These are phyloP conservation scores for Ctenicera cuprea DNA, from an alignment of 2,888 invertebrate genomes.

Conservation along the genomic window DNA sequence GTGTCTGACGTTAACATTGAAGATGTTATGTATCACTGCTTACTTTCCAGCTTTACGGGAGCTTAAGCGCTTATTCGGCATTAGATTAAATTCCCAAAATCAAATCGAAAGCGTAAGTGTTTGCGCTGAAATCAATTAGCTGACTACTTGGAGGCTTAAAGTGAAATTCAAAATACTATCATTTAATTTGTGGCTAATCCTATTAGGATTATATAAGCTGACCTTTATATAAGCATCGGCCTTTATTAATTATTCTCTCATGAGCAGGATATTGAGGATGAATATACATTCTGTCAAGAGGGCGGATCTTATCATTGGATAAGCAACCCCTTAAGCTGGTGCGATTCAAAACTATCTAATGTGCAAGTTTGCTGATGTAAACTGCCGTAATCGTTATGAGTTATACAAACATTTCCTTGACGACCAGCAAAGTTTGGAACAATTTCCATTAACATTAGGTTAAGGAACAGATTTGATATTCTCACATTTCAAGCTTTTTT, in stretches of 20 bases:
- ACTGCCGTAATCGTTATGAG: neutral
- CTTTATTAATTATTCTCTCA: slow-evolving; percentile 38
- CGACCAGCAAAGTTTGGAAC: neutral
- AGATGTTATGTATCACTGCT: slow-evolving; percentile 7
- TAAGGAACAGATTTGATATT: too few species aligned
- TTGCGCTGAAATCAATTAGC: slow-evolving; percentile 14
- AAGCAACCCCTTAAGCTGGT: slow-evolving; percentile 7
- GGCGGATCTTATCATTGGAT: neutral
- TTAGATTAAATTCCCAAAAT: neutral
- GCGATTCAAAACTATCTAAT: slow-evolving; percentile 23
- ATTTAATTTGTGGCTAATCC: slow-evolving; percentile 29
- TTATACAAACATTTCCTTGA: neutral
- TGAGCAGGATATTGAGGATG: slow-evolving; percentile 31
- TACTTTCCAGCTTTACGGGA: neutral
- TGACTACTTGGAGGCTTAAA: slow-evolving; percentile 11
- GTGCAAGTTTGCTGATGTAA: slow-evolving; percentile 18
- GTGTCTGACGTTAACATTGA: slow-evolving; percentile 7
- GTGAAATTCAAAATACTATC: slow-evolving; percentile 22
- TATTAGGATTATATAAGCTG: slow-evolving; percentile 24
- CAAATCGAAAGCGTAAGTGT: neutral
- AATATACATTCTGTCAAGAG: slow-evolving; percentile 13
- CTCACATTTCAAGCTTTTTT: too few species aligned
- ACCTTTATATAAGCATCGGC: slow-evolving; percentile 27
- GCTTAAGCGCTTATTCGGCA: too few species aligned
- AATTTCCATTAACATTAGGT: neutral